Evolutionary conservation across 1,140 invertebrate species (phyloP).

Genomic region (Macrobrachium rosenbergii): DNA sequence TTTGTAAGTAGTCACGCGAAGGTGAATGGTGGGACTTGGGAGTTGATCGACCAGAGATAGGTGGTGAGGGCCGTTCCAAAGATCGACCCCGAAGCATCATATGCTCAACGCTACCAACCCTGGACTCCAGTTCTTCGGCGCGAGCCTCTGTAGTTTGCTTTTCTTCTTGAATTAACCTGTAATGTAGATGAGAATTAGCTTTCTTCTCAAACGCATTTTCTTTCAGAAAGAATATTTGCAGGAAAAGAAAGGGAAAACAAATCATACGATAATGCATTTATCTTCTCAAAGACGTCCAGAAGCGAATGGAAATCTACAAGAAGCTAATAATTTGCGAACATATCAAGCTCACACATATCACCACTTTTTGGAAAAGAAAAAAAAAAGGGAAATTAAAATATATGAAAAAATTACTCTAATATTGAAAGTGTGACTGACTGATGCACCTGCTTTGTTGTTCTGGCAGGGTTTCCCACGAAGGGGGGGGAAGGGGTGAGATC

Average conservation of each 20-base stretch:
- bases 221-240: background rate
- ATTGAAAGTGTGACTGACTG: conserved; percentile 1
- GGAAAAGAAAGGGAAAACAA: conserved; percentile 10
- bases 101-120: conserved; percentile 94
- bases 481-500: conserved; percentile 55
- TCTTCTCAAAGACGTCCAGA: conserved; percentile 17
- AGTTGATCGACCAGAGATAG: conserved; percentile 79
- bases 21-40: conserved; percentile 81
- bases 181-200: background rate
- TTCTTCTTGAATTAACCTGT: conserved; percentile 92
- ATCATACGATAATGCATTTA: conserved; percentile 4
- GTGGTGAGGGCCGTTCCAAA: conserved; percentile 66
- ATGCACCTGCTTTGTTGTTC: conserved; percentile 59
- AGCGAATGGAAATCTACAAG: background rate
- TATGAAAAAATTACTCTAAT: background rate
- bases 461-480: conserved; percentile 53
- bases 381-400: background rate
- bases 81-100: conserved; percentile 83
- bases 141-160: conserved; percentile 97
- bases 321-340: conserved; percentile 17
- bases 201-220: background rate
- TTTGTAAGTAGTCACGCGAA: conserved; percentile 83
- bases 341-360: conserved; percentile 35
- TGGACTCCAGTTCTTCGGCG: conserved; percentile 96
- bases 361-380: background rate